Base-by-base conservation (phyloP, 2,888 invertebrate genomes). In the Cynaeus angustus region DNA sequence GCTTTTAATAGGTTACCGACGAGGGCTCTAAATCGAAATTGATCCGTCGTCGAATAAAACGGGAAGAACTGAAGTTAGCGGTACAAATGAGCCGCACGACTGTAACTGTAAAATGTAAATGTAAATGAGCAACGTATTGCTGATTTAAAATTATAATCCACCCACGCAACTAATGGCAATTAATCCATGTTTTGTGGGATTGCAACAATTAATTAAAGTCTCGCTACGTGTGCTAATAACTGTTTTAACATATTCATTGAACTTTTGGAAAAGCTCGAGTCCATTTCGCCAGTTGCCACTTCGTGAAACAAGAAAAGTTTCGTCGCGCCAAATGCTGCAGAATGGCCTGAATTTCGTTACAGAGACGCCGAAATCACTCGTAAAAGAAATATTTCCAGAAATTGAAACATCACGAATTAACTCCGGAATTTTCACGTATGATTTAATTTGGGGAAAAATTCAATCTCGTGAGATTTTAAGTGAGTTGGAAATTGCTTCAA, bases 321-420 rank as follows among this genome's bases (percentile, higher is more conserved):
- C 28, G n/a, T 28, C 12, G 48, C 9, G 26, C 26, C 26, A 26
- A 50, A 16, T 55, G 55, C n/a, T 16, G 38, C 8, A 55, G 38
- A 16, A 55, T 21, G 30, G 21, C 46, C 13, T 41, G 52, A 62
- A 62, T 38, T 26, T 62, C 62, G 13, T 62, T 62, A 62, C 50
- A 21, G 41, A 30, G 21, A 38, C 9, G 33, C 46, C 30, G 48
- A n/a, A 61, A 45, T 16, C 21, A 50, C 50, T 62, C 50, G 38
- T 61, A 61, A 59, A 48, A 26, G 61, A 55, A 28, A 50, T 37
- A 48, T 61, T 61, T 50, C 16, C 48, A 61, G 48, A 48, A 61
- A 61, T 50, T 48, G 61, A 61, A 61, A 48, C 16, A 50, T 58
- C 55, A 38, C 21, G 33, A 7, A n/a, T 9, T 33, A 33, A n/a